These are phyloP conservation scores for Microplitis demolitor DNA, from an alignment of 1,140 invertebrate species.

Conservation along the genomic window DNA sequence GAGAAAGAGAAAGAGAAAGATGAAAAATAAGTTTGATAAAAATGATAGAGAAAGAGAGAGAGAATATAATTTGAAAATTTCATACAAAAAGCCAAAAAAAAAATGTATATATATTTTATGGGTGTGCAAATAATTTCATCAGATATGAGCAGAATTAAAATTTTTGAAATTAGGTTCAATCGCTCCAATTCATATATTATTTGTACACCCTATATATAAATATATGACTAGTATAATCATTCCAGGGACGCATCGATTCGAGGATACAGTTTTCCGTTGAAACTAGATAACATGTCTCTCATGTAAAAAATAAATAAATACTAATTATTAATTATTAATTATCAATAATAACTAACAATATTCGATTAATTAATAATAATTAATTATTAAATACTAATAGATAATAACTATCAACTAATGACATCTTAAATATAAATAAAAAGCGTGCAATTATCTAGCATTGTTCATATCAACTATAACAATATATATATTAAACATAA, in stretches of 20 bases:
- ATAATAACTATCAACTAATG: too few relatives aligned
- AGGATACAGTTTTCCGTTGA: slow-evolving; percentile 23
- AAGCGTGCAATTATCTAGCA: too few relatives aligned
- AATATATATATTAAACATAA: too few relatives aligned
- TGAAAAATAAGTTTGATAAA: too few relatives aligned
- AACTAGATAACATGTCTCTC: slow-evolving; percentile 8
- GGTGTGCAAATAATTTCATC: too few relatives aligned
- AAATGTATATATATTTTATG: not conserved
- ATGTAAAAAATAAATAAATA: not conserved
- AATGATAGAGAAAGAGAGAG: not conserved
- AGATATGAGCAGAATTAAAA: too few relatives aligned
- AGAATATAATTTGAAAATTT: not conserved
- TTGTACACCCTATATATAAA: too few relatives aligned
- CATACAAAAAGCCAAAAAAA: not conserved
- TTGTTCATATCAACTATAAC: too few relatives aligned
- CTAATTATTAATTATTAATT: not conserved
- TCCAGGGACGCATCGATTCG: slow-evolving; percentile 15
- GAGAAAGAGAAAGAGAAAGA: not conserved
- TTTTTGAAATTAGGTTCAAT: not conserved
- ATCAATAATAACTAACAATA: not conserved
- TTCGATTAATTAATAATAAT: not conserved
- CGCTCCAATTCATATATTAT: too few relatives aligned
- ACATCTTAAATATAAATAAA: too few relatives aligned
- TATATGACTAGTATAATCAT: not conserved
- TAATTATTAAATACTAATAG: too few relatives aligned